Evolutionary conservation across 2,113 vertebrate genomes (phyloP).

Genomic region (Macquaria ambigua): DNA sequence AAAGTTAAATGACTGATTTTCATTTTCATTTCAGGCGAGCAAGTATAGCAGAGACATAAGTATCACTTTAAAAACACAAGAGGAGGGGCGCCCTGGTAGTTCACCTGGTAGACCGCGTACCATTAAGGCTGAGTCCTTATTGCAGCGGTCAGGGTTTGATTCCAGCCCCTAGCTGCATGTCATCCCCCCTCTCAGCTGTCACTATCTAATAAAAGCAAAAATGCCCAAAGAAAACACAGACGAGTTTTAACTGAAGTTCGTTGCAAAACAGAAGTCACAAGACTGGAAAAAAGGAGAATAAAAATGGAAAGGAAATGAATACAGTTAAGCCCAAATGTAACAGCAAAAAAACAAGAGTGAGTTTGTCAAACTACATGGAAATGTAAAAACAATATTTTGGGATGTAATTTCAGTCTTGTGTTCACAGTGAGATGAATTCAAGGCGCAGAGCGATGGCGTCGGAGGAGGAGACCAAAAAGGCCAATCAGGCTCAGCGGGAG

Average conservation of each 20-base stretch:
- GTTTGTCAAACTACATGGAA: neutral
- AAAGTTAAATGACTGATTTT: neutral
- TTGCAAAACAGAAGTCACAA: neutral
- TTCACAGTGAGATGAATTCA: constrained; percentile 69
- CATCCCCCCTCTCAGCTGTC: too few relatives aligned
- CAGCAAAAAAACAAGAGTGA: neutral
- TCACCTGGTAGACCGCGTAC: too few relatives aligned
- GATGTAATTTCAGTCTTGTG: neutral
- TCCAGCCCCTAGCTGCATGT: too few relatives aligned
- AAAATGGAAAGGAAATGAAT: neutral
- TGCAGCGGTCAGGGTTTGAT: too few relatives aligned
- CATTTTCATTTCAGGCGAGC: neutral
- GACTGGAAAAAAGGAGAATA: neutral
- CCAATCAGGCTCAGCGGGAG: constrained; percentile 66
- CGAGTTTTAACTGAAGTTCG: neutral
- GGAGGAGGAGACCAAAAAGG: constrained; percentile 75
- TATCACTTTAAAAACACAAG: neutral
- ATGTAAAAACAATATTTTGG: too few relatives aligned
- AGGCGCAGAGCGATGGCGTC: constrained; percentile 65
- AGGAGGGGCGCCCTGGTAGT: too few relatives aligned
- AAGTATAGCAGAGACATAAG: neutral
- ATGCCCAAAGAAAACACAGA: too few relatives aligned
- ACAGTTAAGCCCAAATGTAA: neutral
- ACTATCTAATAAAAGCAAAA: too few relatives aligned
- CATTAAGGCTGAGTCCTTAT: too few relatives aligned